These are phyloP conservation scores for Vannuccia rotundouncinata DNA, from an alignment of 2,888 invertebrate genomes.

Conservation along the genomic window DNA sequence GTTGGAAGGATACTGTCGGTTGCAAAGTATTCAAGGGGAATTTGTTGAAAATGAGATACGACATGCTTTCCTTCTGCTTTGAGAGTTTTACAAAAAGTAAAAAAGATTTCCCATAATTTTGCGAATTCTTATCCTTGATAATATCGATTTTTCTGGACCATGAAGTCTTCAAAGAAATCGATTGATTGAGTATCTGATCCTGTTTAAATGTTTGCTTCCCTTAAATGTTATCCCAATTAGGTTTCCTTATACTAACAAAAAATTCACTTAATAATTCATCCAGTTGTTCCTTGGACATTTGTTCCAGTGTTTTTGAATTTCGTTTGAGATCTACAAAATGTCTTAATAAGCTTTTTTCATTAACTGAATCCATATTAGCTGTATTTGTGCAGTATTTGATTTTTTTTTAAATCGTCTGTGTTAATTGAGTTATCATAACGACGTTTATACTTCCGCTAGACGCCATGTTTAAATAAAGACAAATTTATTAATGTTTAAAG, in stretches of 20 bases:
- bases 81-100: slow-evolving; percentile 23
- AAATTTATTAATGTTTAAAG: slow-evolving; percentile 10
- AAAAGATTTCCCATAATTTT: slow-evolving; percentile 8
- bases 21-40: neutral
- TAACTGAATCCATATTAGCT: slow-evolving; percentile 22
- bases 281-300: slow-evolving; percentile 19
- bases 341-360: slow-evolving; percentile 26
- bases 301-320: slow-evolving; percentile 14
- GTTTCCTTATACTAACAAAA: slow-evolving; percentile 16
- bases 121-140: slow-evolving; percentile 24
- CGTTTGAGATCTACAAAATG: slow-evolving; percentile 9
- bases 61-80: slow-evolving; percentile 15
- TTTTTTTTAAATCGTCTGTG: slow-evolving; percentile 18
- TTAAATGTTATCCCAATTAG: neutral
- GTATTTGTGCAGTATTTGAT: slow-evolving; percentile 10
- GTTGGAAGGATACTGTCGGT: slow-evolving; percentile 6
- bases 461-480: slow-evolving; percentile 15
- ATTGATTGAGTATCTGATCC: slow-evolving; percentile 14
- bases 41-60: slow-evolving; percentile 21
- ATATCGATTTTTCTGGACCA: slow-evolving; percentile 17
- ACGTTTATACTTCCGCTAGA: slow-evolving; percentile 23
- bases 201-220: slow-evolving; percentile 1
- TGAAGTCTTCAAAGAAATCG: slow-evolving; percentile 16
- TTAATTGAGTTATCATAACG: slow-evolving; percentile 21
- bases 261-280: slow-evolving; percentile 14